Evolutionary conservation across 2,888 invertebrate genomes (phyloP), one percentile per base, ranked within the genome.

Genomic region (Nomada lathburiana): DNA sequence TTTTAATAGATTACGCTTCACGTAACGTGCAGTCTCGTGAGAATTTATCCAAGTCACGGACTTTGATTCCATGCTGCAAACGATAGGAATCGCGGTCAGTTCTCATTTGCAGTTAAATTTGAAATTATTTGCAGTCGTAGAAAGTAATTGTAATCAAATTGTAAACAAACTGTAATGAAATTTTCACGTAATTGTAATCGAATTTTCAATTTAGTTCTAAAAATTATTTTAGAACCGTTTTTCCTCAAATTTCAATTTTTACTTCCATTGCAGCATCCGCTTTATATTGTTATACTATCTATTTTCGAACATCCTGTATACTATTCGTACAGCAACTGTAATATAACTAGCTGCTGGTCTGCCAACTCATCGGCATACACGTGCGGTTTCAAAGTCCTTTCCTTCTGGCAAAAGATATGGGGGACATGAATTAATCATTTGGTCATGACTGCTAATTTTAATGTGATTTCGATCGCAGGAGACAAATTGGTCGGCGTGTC

Each of bases 331-430:
- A 44, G 55, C 23, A 57, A 69, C 57, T 53, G 9, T 63, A 64
- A 26, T 55, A 60, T 70, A 60, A 70, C 20, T 20, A 70, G 44
- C 63, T 57, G 47, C 7, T 16, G 11, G 52, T 26, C 57, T 77
- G 78, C 69, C 79, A 44, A 79, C 63, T 79, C 79, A 79, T 69
- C 57, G 52, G 13, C 53, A 26, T n/a, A 79, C 78, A 79, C 79
- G 79, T 78, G 78, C 69, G 68, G 79, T 69, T 69, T 64, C 79
- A 79, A 79, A 78, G 79, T 78, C 69, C 79, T 77, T 79, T 60
- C 65, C 50, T 69, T 69, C 65, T 59, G 53, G 55, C 59, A 60
- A 78, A 80, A 47, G 70, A 79, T 71, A 74, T 13, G 44, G 60
- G 63, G 13, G 70, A n/a, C 70, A 79, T 79, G 60, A 65, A 80